Evolutionary conservation across 1,140 invertebrate species (phyloP), one percentile per base, ranked within the genome.

Genomic region (Drosophila biarmipes): DNA sequence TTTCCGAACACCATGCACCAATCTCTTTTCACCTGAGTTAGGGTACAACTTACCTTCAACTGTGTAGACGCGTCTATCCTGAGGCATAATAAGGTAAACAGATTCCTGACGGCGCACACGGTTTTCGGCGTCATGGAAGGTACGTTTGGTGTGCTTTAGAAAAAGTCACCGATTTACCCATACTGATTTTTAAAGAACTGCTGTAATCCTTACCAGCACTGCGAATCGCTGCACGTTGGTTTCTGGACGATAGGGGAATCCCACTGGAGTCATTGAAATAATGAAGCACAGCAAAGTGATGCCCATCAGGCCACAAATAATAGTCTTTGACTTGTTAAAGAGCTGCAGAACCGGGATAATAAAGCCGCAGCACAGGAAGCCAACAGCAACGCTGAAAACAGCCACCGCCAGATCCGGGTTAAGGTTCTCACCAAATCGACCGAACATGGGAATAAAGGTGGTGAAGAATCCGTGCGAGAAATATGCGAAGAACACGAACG

Each of bases 401-500:
- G 80, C 85, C 15, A 91, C 62, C 6, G 89, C 67, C 53, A 91
- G 24, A 53, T 91, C 90, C 0, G 90, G 93, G 91, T 72, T 93
- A 67, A 52, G 93, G 87, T 29, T 94, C 94, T 51, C 93, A 72
- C 56, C 90, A 40, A 90, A 91, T 14, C 95, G 89, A 27, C 95
- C 95, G 80, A 94, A 94, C 62, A 96, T 94, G 21, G 95, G 95
- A 38, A 95, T 93, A 78, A 96, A 95, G n/a, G 94, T 91, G 51
- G 96, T 93, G 79, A 97, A 96, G 75, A 95, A 94, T 17, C 94
- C 93, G 75, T 96, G 94, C 4, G 94, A 93, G 49, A 96, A 73
- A 45, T 92, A 95, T 7, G 95, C 94, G 54, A 96, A 92, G 58
- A 94, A 94, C 40, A 94, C 79, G 42, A 93, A 92, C n/a, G 90